phyloP scores from a whole-genome alignment of 1,140 invertebrate genomes.

The Araneus ventricosus region DNA sequence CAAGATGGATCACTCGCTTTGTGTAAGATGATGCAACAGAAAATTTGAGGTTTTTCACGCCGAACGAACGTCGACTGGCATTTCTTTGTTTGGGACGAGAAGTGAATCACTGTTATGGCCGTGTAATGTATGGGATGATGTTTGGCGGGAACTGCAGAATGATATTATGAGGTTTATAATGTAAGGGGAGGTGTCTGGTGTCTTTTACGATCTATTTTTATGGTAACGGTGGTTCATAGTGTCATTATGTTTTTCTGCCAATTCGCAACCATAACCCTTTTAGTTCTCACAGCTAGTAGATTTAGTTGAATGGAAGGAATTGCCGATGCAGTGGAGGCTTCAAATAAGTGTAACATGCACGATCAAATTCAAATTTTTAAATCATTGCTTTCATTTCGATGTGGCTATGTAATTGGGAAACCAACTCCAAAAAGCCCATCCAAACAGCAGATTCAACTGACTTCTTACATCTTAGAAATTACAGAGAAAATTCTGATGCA shows the following conservation, averaged over 20 bases:
- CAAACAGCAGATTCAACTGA: too few relatives aligned
- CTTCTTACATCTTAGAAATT: too few relatives aligned
- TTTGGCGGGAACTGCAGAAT: not conserved
- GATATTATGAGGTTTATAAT: constrained; percentile 30
- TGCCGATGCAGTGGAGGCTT: not conserved
- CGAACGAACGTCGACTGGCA: not conserved
- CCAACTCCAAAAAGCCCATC: too few relatives aligned
- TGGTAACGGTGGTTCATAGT: constrained; percentile 5
- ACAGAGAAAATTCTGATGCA: too few relatives aligned
- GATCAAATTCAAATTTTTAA: too few relatives aligned
- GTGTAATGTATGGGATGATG: constrained; percentile 16
- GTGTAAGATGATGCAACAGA: constrained; percentile 21
- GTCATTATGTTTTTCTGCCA: not conserved
- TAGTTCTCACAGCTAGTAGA: not conserved
- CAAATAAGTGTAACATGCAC: not conserved
- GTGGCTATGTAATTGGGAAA: too few relatives aligned
- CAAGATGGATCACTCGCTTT: constrained; percentile 53
- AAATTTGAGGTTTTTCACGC: constrained; percentile 57
- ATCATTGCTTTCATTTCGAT: too few relatives aligned
- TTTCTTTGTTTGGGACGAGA: constrained; percentile 42
- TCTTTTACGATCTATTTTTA: constrained; percentile 45
- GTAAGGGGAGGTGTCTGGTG: not conserved
- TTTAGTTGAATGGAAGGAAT: not conserved
- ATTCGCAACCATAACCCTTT: constrained; percentile 1
- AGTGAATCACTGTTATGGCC: constrained; percentile 31